Base-by-base conservation (phyloP, 2,888 invertebrate species). In the Merodon equestris region DNA sequence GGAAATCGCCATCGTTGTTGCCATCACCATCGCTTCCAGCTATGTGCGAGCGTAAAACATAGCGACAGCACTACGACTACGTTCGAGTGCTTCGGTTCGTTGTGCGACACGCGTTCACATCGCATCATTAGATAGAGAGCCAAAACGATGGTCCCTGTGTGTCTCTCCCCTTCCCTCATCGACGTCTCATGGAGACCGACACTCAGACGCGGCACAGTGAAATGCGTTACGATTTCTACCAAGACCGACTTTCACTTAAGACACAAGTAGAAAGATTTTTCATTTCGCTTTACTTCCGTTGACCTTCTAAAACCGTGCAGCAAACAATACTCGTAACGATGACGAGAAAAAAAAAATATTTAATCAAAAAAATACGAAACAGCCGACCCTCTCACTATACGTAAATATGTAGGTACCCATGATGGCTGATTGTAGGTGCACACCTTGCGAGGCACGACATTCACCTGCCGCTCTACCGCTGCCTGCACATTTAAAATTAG, bases 191-290 rank as follows among this genome's bases (percentile, higher is more conserved):
- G 36, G 60, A 50, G 50, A 44, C 51, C 45, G n/a, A n/a, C n/a
- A n/a, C n/a, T n/a, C n/a, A n/a, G 40, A 27, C 61, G 47, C 61
- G 27, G 9, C 40, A 13, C 48, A 76, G 79, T 79, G 74, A 79
- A 79, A 79, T 79, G 79, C 79, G 79, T 79, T 79, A 79, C 79
- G 79, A 79, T 79, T 79, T 79, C 74, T 79, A 79, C 71, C 18
- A 57, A 66, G 74, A 70, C 74, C 79, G 74, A 79, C 79, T 79
- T 79, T 79, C 79, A 79, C 79, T 79, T 73, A 79, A 60, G 63
- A 79, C 63, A 27, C 27, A 50, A 54, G 48, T 68, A 60, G 68
- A 64, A 64, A 64, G 72, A 72, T 60, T 71, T 68, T 56, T 56
- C 34, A 34, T 57, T 53, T 79, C 68, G 68, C 74, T 79, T 79